These are phyloP conservation scores for Haemorhous mexicanus DNA, from an alignment of 2,113 vertebrate genomes.

Conservation along the genomic window DNA sequence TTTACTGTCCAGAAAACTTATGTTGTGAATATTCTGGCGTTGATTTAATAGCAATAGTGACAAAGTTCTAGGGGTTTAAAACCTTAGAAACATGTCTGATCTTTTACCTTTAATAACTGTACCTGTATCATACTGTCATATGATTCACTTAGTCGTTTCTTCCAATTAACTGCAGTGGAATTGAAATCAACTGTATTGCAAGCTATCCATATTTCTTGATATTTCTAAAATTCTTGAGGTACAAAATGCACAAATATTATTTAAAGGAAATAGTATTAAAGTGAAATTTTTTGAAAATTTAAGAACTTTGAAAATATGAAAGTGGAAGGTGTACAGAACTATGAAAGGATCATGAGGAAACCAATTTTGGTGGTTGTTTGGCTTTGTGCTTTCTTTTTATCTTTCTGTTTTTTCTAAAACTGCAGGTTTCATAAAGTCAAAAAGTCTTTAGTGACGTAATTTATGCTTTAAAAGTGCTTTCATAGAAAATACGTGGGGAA, in stretches of 20 bases:
- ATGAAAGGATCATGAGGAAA: not conserved
- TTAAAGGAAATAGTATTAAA: not conserved
- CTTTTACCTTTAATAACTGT: not conserved
- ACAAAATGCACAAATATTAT: not conserved
- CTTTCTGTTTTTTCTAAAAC: not conserved
- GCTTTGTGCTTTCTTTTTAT: not conserved
- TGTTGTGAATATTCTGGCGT: not conserved
- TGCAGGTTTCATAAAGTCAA: not conserved
- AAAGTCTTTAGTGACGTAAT: not conserved
- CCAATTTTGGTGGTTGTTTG: not conserved
- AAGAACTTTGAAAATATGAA: not conserved
- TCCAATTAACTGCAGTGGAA: not conserved
- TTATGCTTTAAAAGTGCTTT: not conserved
- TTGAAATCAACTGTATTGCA: not conserved
- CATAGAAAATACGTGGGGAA: not conserved
- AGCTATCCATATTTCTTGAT: not conserved
- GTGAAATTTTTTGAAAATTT: not conserved
- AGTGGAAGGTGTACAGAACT: not conserved
- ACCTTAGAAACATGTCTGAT: not conserved
- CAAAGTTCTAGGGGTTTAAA: not conserved
- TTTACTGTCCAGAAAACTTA: not conserved
- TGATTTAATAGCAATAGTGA: not conserved
- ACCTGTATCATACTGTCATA: not conserved
- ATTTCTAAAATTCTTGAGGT: not conserved
- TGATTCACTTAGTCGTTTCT: not conserved